Evolutionary conservation across 2,888 invertebrate species (phyloP), one percentile per base, ranked within the genome.

Genomic region (Rhagonycha lutea): DNA sequence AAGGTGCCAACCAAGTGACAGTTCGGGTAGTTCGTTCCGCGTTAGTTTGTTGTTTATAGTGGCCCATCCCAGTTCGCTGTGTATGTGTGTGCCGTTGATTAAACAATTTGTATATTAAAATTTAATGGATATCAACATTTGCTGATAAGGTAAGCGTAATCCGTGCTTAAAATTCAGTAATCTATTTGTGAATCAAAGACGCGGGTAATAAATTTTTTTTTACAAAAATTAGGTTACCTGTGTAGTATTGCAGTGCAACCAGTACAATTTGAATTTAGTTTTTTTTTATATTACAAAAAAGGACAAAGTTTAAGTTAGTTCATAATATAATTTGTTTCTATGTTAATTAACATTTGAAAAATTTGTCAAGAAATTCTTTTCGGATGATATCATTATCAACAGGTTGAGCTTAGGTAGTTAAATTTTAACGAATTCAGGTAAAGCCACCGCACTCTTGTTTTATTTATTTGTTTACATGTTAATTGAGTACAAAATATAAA

Each of bases 1-100:
- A 78, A 80, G 79, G 80, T 81, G 63, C 80, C 80, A 79, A 71
- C 69, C 73, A 78, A 71, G 77, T 76, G 73, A 72, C 76, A 76
- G 76, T 74, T 79, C 68, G 70, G 76, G 75, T 73, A 69, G 73
- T 77, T 77, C 79, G 72, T 14, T 79, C 62, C 72, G 73, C 68
- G 76, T 77, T 79, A 68, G 80, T 81, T 79, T 81, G 85, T 87
- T 87, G 87, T 88, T 88, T 87, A 87, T 86, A 87, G 87, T 87
- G 87, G 88, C 88, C 88, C 87, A 88, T 87, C 88, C 88, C 88
- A 88, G 88, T 87, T 87, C 83, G 87, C 87, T 87, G 87, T 87
- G 87, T 83, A 87, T 88, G 86, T 88, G 87, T 86, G 84, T 87
- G 88, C 87, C 87, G 86, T 86, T 85, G 84, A 85, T 85, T 85